A percentile compares a stretch with the other conserved stretches of the same genome.
These are phyloP conservation scores for Drosophila malerkotliana DNA, from an alignment of 1,140 invertebrate species.

Conservation along the genomic window DNA sequence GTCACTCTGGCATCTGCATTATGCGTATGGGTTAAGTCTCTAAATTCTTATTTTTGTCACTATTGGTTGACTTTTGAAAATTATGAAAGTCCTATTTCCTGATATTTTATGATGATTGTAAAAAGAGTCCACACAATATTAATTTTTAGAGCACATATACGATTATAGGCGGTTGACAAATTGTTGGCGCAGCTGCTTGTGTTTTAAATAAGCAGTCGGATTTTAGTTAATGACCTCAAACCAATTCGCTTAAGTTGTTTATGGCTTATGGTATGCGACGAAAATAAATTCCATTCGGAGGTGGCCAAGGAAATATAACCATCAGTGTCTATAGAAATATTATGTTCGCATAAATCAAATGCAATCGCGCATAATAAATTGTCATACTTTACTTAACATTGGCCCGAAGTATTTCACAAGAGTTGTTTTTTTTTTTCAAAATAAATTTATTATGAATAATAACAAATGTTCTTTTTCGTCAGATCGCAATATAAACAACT, in stretches of 20 bases:
- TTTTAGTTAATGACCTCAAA: conserved; percentile 78
- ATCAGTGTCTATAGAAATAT: conserved; percentile 19
- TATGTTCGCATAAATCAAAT: conserved; percentile 45
- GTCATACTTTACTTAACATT: conserved; percentile 35
- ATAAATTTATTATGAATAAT: neutral
- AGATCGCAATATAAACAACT: neutral
- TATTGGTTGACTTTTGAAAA: conserved; percentile 26
- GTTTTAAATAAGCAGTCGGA: conserved; percentile 72
- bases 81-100: conserved; percentile 29
- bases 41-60: conserved; percentile 32
- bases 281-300: conserved; percentile 58
- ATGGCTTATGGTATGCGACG: conserved; percentile 54
- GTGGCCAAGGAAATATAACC: conserved; percentile 31
- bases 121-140: conserved; percentile 16
- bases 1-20: conserved; percentile 52
- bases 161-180: conserved; percentile 59
- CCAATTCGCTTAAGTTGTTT: conserved; percentile 79
- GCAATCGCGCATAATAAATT: conserved; percentile 42
- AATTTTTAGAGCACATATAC: conserved; percentile 15
- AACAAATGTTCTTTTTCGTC: neutral
- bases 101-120: conserved; percentile 39
- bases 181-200: conserved; percentile 77
- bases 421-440: neutral
- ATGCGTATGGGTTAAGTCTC: conserved; percentile 63
- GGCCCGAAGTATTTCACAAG: neutral